Conservation (phyloP, 2,888 invertebrate species). For the Morinoia aosen region DNA sequence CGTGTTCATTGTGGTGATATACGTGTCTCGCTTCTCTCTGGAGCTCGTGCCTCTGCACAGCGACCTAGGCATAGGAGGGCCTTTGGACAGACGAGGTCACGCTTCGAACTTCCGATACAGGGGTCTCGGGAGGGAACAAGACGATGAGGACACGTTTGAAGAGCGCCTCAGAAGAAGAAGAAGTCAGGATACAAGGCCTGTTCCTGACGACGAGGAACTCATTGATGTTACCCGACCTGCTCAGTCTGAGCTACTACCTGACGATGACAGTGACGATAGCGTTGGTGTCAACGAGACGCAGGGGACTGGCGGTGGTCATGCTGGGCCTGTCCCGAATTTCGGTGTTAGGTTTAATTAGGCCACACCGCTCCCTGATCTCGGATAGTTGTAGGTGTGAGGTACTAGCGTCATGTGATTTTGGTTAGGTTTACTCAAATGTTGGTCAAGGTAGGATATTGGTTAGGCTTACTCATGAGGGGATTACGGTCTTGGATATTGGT, state of each 20-base stretch:
- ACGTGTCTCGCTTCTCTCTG: slow-evolving; percentile 62
- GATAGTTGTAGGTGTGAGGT: background rate
- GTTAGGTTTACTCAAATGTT: background rate
- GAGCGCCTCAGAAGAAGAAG: slow-evolving; percentile 13
- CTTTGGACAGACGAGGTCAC: slow-evolving; percentile 16
- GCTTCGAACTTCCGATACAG: background rate
- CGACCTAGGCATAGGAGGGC: slow-evolving; percentile 45
- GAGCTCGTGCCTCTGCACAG: slow-evolving; percentile 61
- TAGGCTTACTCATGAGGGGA: background rate
- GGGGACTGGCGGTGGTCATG: background rate
- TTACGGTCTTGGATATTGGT: background rate
- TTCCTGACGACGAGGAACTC: slow-evolving; percentile 12
- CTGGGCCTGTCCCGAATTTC: background rate
- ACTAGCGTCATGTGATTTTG: background rate
- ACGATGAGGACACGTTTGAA: background rate
- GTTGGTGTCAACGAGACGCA: slow-evolving; percentile 5
- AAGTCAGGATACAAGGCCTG: background rate
- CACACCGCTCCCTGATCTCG: background rate
- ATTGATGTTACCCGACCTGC: background rate
- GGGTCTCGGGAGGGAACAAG: background rate
- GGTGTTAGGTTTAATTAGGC: slow-evolving; percentile 8
- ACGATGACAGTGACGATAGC: slow-evolving; percentile 38
- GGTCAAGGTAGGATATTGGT: background rate
- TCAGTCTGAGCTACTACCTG: background rate
- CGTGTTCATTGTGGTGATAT: slow-evolving; percentile 60